Percentiles rank a stretch among this genome's conserved stretches.
Evolutionary conservation across 2,888 invertebrate genomes (phyloP).

Genomic region (Dichetophora obliterata): DNA sequence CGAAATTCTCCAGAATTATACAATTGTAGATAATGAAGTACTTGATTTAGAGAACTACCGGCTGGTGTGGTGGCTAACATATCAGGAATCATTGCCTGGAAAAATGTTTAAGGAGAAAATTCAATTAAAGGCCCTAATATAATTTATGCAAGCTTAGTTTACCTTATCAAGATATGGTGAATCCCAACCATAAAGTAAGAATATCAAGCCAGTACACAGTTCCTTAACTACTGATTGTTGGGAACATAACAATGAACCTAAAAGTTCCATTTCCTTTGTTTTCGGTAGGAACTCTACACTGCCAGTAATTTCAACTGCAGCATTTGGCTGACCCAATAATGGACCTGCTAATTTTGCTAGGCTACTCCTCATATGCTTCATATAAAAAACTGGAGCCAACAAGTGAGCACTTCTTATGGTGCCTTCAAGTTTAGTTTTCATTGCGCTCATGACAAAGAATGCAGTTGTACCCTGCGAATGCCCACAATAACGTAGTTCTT

Average conservation of each 20-base stretch:
- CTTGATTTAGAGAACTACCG: constrained; percentile 59
- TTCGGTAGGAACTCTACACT: constrained; percentile 59
- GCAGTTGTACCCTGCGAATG: constrained; percentile 92
- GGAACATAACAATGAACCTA: constrained; percentile 69
- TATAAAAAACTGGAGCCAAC: constrained; percentile 72
- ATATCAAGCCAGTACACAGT: constrained; percentile 45
- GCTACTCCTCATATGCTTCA: constrained; percentile 66
- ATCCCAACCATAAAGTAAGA: constrained; percentile 44
- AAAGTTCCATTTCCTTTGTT: constrained; percentile 50
- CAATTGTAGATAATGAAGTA: constrained; percentile 59
- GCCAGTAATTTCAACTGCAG: constrained; percentile 57
- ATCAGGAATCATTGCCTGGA: constrained; percentile 52
- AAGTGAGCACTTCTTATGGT: constrained; percentile 60
- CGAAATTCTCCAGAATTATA: constrained; percentile 56
- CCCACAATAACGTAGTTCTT: constrained; percentile 77
- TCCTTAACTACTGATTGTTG: constrained; percentile 38
- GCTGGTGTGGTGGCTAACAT: constrained; percentile 55
- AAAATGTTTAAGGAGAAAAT: not conserved
- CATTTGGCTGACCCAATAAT: constrained; percentile 59
- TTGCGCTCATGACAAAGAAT: constrained; percentile 73
- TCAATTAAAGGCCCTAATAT: too few relatives aligned
- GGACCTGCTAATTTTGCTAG: constrained; percentile 75
- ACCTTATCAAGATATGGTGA: constrained; percentile 48
- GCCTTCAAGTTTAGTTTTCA: constrained; percentile 52
- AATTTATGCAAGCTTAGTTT: not conserved